Conservation (phyloP, 2,113 vertebrate species). For the Syrrhaptes paradoxus region DNA sequence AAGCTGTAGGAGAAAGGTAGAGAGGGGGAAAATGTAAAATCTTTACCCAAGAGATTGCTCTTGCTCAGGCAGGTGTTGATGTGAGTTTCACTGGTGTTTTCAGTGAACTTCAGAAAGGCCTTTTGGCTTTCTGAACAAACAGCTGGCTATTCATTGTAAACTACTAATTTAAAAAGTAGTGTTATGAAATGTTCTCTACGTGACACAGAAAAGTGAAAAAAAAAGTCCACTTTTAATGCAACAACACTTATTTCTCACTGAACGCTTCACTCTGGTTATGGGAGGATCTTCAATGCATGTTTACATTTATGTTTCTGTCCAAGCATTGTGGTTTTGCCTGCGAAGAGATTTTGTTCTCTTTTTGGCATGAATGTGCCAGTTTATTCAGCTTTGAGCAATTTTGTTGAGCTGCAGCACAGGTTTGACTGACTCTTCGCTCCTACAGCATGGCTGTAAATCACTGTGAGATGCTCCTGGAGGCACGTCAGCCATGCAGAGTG, state of each 20-base stretch:
- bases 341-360: slow-evolving; percentile 14
- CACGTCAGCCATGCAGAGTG: not conserved
- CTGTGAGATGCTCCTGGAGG: not conserved
- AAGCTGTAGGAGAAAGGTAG: not conserved
- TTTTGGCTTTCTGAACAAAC: not conserved
- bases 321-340: not conserved
- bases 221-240: not conserved
- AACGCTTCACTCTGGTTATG: not conserved
- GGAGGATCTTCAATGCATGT: not conserved
- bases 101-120: not conserved
- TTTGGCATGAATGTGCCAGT: not conserved
- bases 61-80: not conserved
- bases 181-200: not conserved
- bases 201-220: not conserved
- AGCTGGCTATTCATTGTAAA: not conserved
- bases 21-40: not conserved
- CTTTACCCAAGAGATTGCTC: not conserved
- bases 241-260: not conserved
- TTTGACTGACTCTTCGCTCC: slow-evolving; percentile 34
- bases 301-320: not conserved
- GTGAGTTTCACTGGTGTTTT: not conserved
- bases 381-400: slow-evolving; percentile 26
- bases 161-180: not conserved
- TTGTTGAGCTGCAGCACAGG: slow-evolving; percentile 38
- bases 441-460: slow-evolving; percentile 39